Evolutionary conservation across 2,888 invertebrate genomes (phyloP).

Genomic region (Acleris literana): DNA sequence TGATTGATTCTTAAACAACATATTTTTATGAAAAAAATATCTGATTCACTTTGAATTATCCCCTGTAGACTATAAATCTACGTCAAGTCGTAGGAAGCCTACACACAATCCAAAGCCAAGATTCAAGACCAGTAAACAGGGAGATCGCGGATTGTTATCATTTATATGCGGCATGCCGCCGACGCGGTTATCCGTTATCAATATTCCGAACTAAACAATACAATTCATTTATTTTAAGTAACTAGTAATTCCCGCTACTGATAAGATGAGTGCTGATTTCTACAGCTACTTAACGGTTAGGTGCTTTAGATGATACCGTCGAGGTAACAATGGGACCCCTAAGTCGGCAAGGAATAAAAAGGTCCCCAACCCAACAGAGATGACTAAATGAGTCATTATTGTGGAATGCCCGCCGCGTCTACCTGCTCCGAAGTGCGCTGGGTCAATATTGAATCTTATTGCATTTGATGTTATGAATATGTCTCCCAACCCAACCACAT

Average conservation of each 20-base stretch:
- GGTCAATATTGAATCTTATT: constrained; percentile 27
- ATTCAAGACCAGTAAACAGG: too few species aligned
- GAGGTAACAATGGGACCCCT: constrained; percentile 40
- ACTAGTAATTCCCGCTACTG: constrained; percentile 5
- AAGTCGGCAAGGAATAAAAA: constrained; percentile 40
- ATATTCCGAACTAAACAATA: not conserved
- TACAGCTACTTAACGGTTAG: constrained; percentile 26
- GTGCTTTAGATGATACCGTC: constrained; percentile 21
- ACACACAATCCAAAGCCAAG: too few species aligned
- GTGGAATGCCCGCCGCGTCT: constrained; percentile 58
- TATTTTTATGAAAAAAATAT: too few species aligned
- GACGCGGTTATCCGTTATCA: not conserved
- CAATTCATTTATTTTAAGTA: constrained; percentile 1
- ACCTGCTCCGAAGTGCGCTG: constrained; percentile 41
- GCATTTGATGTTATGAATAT: constrained; percentile 15
- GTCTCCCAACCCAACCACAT: not conserved
- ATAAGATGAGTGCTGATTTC: constrained; percentile 31
- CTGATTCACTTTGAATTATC: too few species aligned
- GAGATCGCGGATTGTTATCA: too few species aligned
- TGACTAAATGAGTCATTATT: constrained; percentile 57
- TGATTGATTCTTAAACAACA: too few species aligned
- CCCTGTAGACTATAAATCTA: too few species aligned
- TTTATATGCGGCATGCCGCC: not conserved
- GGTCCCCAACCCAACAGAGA: constrained; percentile 51
- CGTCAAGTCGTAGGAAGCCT: too few species aligned